Evolutionary conservation across 2,113 vertebrate species (phyloP).

Genomic region (Martes martes): DNA sequence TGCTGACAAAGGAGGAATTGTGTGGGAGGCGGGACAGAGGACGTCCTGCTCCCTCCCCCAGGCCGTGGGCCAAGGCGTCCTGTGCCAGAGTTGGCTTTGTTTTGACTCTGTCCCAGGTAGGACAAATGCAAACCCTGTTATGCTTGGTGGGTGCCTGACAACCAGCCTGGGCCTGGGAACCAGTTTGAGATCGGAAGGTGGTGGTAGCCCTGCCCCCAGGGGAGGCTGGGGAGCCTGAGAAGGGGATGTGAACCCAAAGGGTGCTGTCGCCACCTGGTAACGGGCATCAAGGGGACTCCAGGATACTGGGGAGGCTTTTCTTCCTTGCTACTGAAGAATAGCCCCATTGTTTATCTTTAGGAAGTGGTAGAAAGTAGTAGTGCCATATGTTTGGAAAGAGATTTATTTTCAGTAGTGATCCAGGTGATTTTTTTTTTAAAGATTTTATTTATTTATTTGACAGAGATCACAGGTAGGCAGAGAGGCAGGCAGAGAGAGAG

Average conservation of each 20-base stretch:
- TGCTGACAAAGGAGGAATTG: background rate
- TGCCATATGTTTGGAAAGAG: background rate
- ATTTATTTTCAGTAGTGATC: background rate
- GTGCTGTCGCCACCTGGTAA: background rate
- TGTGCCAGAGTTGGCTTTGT: background rate
- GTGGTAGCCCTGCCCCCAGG: accelerated
- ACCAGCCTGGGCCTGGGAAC: background rate
- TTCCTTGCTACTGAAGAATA: background rate
- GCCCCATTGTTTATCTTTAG: background rate
- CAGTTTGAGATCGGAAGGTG: background rate
- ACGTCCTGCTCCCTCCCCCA: background rate
- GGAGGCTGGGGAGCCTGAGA: background rate
- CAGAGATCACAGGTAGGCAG: no score
- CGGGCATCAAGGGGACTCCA: background rate
- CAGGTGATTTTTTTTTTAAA: background rate
- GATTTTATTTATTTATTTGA: no score
- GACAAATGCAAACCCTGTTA: background rate
- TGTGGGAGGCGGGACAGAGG: background rate
- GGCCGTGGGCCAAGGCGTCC: background rate
- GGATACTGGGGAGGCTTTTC: background rate
- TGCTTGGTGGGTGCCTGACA: background rate
- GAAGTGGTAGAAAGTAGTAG: background rate
- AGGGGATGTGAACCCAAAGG: background rate
- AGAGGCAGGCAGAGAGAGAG: no score
- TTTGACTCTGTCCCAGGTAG: background rate